Base-by-base conservation (phyloP, 1,140 invertebrate genomes). In the Drosophila kurseongensis region DNA sequence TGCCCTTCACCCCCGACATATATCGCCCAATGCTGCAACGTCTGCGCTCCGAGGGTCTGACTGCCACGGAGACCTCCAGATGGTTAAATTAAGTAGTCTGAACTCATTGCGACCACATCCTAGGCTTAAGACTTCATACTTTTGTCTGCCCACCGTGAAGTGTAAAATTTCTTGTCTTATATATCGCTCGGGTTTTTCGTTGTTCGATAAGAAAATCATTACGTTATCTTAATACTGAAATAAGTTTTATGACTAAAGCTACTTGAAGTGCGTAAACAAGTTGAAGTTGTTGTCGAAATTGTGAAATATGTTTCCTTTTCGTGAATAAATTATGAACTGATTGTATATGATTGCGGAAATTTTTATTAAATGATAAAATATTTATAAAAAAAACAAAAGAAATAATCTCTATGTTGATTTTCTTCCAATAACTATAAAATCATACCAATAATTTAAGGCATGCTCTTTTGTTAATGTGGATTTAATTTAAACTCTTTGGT, bases 21-120 rank as follows among this genome's bases (percentile, higher is more conserved):
- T 99, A 99, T 93, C 94, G 96, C 61, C 97, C 98, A 0, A 96
- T 99, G 83, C 93, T 99, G 59, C 96, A 95, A 14, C 93, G 98
- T 76, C 93, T 99, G 23, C 94, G 95, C 83, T 93, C 95, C 38
- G 98, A 99, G 93, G 98, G 98, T 23, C 95, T 99, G 69, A 94
- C 93, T 59, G 95, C 96, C n/a, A 95, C 94, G 36, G 96, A 97
- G 93, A 95, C 91, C 38, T 92, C 91, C 52, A 90, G 80, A 81
- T 89, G 76, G 76, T 62, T 92, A 10, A 85, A 91, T 14, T 68
- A 52, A 66, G 41, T 88, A 57, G 61, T 61, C 36, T 40, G 48
- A 76, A 36, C 12, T 12, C 38, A 50, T 7, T 16, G 35, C 16
- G n/a, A 57, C 13, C 36, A 41, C 8, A 47, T 18, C 38, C 23